phyloP scores from a whole-genome alignment of 2,113 vertebrate genomes.

The Loxodonta africana region DNA sequence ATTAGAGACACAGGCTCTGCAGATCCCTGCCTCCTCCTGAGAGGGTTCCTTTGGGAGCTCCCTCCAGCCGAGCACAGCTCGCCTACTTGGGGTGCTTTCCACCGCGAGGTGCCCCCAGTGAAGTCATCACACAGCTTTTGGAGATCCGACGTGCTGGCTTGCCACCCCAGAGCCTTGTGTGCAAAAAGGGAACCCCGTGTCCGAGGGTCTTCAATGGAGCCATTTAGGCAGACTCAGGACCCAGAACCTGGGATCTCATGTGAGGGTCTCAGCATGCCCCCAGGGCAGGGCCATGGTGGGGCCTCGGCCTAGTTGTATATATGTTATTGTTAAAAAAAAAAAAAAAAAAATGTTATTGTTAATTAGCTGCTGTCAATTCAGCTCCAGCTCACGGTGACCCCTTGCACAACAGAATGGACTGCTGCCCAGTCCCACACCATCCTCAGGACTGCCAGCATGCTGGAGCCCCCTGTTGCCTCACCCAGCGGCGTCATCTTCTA shows the following conservation, averaged over 20 bases:
- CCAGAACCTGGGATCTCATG: accelerated
- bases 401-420: no score
- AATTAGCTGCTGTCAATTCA: no score
- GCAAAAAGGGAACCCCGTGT: neutral
- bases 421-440: no score
- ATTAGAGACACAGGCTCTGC: no score
- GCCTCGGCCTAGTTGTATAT: no score
- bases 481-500: no score
- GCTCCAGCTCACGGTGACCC: no score
- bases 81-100: accelerated
- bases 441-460: no score
- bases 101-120: no score
- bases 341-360: no score
- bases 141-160: neutral
- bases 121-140: neutral
- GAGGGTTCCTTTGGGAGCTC: accelerated
- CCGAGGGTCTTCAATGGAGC: neutral
- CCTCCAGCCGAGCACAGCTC: accelerated
- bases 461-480: no score
- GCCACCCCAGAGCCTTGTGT: neutral
- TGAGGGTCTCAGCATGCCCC: neutral
- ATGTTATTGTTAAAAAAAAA: no score
- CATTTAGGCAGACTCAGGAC: neutral
- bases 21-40: accelerated
- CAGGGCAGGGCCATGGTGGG: neutral